Evolutionary conservation across 1,140 invertebrate genomes (phyloP), one percentile per base, ranked within the genome.

Genomic region (Drosophila nasuta): DNA sequence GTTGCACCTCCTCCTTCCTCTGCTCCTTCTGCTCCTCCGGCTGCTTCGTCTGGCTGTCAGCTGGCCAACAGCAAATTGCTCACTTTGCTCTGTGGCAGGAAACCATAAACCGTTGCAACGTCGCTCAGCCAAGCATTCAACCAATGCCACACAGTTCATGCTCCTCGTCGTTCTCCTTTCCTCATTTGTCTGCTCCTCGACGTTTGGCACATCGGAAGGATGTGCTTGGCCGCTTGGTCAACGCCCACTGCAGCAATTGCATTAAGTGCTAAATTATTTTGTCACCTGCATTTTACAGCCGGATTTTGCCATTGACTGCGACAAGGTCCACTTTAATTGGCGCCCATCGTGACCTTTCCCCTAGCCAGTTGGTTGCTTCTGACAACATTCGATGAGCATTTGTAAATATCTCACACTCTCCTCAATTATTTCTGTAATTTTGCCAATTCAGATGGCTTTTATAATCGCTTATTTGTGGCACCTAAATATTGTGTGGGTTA

Each of bases 231-330:
- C 58, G 41, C 41, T 38, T 43, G 58, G 51, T 52, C 52, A 58
- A 70, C 72, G 72, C 66, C 72, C 65, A 75, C 15, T 17, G 74
- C 25, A 52, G 35, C 68, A 72, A 79, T 79, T 79, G 67, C 68
- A 79, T 79, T 79, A 79, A 63, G 30, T 72, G 51, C 54, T 59
- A 63, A 59, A 79, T 76, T 67, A 76, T 64, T 76, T 79, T 77
- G 63, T 77, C 74, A 69, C 74, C 77, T 72, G 67, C 43, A 64
- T 48, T 75, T 57, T 56, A 10, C 43, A 56, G 30, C 43, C 49
- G 33, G 43, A 41, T 20, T 48, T 51, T 6, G 15, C n/a, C 17
- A 54, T 65, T 8, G 48, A 33, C 8, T n/a, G 45, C 38, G 28
- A 64, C 28, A 57, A 33, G 54, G 30, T 73, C 17, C 38, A 33